A percentile compares a stretch with the other conserved stretches of the same genome.
Evolutionary conservation across 2,888 invertebrate genomes (phyloP).

Genomic region (Xestoiulus laeticollis): DNA sequence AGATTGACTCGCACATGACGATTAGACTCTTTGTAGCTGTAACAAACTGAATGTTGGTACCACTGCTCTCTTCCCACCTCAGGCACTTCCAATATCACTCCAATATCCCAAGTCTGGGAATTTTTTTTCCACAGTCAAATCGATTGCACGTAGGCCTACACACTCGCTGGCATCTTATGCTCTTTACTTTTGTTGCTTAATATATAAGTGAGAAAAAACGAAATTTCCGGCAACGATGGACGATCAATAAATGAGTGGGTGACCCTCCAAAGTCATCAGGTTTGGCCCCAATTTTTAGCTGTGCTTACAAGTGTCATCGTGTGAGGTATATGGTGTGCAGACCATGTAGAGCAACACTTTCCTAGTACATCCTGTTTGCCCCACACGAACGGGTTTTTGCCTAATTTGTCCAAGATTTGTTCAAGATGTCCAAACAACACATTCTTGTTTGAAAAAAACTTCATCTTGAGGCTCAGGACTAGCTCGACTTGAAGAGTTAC

Average conservation of each 20-base stretch:
- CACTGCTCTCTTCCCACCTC: not conserved
- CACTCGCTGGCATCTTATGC: not conserved
- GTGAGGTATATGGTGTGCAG: constrained; percentile 16
- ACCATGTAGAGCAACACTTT: not conserved
- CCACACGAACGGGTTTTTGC: too few relatives aligned
- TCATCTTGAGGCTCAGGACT: not conserved
- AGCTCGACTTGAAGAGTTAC: constrained; percentile 12
- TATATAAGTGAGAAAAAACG: not conserved
- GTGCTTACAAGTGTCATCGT: not conserved
- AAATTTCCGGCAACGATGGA: not conserved
- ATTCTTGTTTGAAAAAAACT: not conserved
- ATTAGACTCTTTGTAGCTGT: not conserved
- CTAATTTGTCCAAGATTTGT: too few relatives aligned
- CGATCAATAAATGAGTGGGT: not conserved
- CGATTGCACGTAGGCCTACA: not conserved
- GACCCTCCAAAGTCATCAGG: constrained; percentile 32
- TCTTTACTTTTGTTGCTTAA: not conserved
- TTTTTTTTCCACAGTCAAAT: not conserved
- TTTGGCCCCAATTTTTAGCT: constrained; percentile 31
- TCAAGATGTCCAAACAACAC: not conserved
- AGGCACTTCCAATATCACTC: constrained; percentile 27
- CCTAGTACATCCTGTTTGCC: not conserved
- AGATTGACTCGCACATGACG: not conserved
- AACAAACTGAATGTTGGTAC: not conserved
- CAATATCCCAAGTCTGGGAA: not conserved